Conservation (phyloP, 2,113 vertebrate genomes). For the Pontoporia blainvillei region DNA sequence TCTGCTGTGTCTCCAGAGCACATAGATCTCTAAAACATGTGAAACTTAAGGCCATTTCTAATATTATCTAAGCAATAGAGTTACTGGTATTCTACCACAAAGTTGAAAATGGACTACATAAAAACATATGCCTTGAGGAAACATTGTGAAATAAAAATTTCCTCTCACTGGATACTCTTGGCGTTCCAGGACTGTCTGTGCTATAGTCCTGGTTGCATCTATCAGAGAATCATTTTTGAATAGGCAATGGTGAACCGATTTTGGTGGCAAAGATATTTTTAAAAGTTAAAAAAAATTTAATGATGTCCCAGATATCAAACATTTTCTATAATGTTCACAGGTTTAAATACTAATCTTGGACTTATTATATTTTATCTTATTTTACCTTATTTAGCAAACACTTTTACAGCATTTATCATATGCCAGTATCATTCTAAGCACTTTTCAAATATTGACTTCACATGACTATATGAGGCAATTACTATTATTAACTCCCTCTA, state of each 20-base stretch:
- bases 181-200: neutral
- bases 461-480: neutral
- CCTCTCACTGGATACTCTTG: neutral
- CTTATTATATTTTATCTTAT: neutral
- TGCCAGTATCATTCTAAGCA: neutral
- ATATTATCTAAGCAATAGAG: neutral
- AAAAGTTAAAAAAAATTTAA: neutral
- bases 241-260: neutral
- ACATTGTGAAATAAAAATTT: neutral
- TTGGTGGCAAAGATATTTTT: neutral
- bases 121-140: neutral
- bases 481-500: neutral
- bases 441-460: neutral
- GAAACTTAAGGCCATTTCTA: neutral
- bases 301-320: neutral
- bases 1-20: neutral
- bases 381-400: neutral
- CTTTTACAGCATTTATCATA: neutral
- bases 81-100: neutral
- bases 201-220: neutral
- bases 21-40: neutral
- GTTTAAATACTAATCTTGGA: neutral
- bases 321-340: neutral
- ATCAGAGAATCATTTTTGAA: neutral
- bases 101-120: neutral